A percentile compares a stretch with the other conserved stretches of the same genome.
Conservation (phyloP, 2,113 vertebrate species). For the Lagopus muta region DNA sequence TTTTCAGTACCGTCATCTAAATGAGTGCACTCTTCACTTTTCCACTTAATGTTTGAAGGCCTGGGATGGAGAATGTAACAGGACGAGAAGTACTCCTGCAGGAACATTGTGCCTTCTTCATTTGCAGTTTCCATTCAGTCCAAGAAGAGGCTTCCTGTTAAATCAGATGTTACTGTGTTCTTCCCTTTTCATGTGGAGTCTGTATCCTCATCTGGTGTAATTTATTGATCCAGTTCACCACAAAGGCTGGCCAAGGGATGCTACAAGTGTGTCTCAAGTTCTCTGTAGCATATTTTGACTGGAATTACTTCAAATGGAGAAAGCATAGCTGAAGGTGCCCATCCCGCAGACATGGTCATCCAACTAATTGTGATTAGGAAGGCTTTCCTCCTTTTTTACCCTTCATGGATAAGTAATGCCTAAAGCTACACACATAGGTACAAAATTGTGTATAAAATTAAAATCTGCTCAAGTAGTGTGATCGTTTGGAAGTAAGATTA, state of each 20-base stretch:
- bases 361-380: not conserved
- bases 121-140: not conserved
- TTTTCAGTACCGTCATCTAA: not conserved
- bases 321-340: not conserved
- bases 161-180: not conserved
- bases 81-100: not conserved
- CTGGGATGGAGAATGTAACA: not conserved
- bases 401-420: not conserved
- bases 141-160: not conserved
- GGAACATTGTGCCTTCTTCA: not conserved
- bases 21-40: not conserved
- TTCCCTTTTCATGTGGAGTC: not conserved
- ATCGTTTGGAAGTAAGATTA: not conserved
- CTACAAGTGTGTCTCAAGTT: not conserved
- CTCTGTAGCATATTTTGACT: not conserved
- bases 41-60: not conserved
- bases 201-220: not conserved
- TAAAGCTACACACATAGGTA: not conserved
- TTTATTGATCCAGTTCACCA: not conserved
- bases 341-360: not conserved
- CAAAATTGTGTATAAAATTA: not conserved
- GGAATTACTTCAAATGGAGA: accelerated
- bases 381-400: not conserved
- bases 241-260: not conserved
- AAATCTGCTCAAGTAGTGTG: not conserved